Evolutionary conservation across 2,888 invertebrate genomes (phyloP).

Genomic region (Ennomos erosarius): DNA sequence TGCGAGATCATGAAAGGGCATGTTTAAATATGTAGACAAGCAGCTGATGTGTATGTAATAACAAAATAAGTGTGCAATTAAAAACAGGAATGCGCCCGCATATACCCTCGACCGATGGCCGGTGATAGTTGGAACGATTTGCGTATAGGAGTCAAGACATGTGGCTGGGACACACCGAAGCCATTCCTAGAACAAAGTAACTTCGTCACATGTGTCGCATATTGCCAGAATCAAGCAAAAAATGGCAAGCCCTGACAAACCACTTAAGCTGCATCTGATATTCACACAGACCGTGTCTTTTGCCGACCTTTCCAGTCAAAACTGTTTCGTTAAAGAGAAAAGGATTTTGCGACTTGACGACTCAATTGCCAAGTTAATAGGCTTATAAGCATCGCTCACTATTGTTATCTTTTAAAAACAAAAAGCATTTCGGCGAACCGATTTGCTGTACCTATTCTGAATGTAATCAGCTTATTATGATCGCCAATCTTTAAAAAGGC

Average conservation of each 20-base stretch:
- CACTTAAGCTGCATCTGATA: conserved; percentile 53
- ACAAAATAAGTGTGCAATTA: conserved; percentile 34
- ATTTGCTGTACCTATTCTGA: conserved; percentile 65
- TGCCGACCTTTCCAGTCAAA: conserved; percentile 1
- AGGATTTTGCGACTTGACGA: neutral
- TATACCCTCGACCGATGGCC: conserved; percentile 13
- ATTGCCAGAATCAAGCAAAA: conserved; percentile 60
- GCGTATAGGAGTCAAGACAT: conserved; percentile 52
- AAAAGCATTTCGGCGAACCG: conserved; percentile 57
- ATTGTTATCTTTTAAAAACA: conserved; percentile 36
- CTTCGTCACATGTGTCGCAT: conserved; percentile 70
- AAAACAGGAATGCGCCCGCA: conserved; percentile 39
- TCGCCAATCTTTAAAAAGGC: conserved; percentile 67
- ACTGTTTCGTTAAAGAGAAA: too few relatives aligned
- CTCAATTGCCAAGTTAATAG: conserved; percentile 5
- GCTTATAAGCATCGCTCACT: conserved; percentile 5
- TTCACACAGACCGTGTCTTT: conserved; percentile 40
- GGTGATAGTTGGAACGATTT: conserved; percentile 19
- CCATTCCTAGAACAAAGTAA: conserved; percentile 72
- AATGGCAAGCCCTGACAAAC: conserved; percentile 55
- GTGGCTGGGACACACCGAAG: conserved; percentile 52
- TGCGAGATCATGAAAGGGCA: neutral
- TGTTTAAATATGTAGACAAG: neutral
- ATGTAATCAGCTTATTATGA: conserved; percentile 73
- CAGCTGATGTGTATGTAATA: conserved; percentile 17